A percentile compares a stretch with the other conserved stretches of the same genome.
Evolutionary conservation across 1,140 invertebrate species (phyloP).

Genomic region (Drosophila triauraria): DNA sequence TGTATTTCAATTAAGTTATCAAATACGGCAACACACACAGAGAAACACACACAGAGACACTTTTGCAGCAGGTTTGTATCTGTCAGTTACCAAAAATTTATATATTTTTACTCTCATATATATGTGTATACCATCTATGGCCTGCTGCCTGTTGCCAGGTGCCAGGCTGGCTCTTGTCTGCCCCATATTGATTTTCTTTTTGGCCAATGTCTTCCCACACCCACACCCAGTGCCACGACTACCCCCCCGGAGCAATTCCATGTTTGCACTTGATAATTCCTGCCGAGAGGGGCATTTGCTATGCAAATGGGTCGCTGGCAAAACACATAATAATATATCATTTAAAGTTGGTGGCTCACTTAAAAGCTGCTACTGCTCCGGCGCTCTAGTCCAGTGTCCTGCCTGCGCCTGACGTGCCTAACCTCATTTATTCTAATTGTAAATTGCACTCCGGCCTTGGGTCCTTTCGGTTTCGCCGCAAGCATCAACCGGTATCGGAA

Average conservation of each 20-base stretch:
- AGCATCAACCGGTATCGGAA: constrained; percentile 60
- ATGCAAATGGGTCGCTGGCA: constrained; percentile 62
- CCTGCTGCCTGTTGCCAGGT: constrained; percentile 69
- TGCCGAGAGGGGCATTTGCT: constrained; percentile 49
- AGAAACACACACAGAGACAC: constrained; percentile 14
- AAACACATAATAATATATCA: constrained; percentile 69
- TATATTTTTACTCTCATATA: constrained; percentile 35
- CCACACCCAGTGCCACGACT: not conserved
- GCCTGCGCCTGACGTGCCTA: constrained; percentile 45
- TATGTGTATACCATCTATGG: constrained; percentile 15
- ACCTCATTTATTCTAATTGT: constrained; percentile 56
- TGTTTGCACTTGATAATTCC: constrained; percentile 78
- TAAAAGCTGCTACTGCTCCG: not conserved
- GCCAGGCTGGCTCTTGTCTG: constrained; percentile 53
- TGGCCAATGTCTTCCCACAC: constrained; percentile 28
- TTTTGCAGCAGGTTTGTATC: constrained; percentile 28
- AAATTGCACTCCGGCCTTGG: constrained; percentile 69
- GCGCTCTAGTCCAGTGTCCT: not conserved
- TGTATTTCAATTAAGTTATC: constrained; percentile 83
- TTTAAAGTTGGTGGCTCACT: constrained; percentile 46
- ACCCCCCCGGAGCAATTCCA: constrained; percentile 50
- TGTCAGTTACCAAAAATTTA: constrained; percentile 45
- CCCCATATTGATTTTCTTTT: constrained; percentile 74
- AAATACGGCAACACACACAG: constrained; percentile 49
- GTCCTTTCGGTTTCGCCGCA: constrained; percentile 39